phyloP scores from a whole-genome alignment of 2,113 vertebrate species.

The Balaeniceps rex region DNA sequence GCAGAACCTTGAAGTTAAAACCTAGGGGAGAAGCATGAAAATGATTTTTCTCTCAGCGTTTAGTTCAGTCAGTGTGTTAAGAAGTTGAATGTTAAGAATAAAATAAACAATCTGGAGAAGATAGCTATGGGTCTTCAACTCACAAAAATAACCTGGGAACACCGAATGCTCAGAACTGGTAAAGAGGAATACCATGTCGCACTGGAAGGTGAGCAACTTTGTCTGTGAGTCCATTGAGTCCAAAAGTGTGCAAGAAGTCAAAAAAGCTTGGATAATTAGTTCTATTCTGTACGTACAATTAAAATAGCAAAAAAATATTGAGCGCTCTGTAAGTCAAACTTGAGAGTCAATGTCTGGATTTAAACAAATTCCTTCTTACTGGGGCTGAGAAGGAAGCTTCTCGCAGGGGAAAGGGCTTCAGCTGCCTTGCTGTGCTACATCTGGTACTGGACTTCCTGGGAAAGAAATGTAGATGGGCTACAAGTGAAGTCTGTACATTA shows the following conservation, averaged over 20 bases:
- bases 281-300: neutral
- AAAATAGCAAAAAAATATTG: neutral
- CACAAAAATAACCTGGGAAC: neutral
- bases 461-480: neutral
- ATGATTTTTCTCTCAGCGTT: neutral
- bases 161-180: neutral
- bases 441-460: neutral
- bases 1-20: neutral
- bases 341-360: neutral
- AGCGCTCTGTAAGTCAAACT: neutral
- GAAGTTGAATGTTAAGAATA: neutral
- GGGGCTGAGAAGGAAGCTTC: neutral
- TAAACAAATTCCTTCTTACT: neutral
- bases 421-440: neutral
- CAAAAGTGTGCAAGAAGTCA: neutral
- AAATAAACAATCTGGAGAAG: neutral
- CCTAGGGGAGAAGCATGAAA: neutral
- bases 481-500: accelerated
- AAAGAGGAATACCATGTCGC: neutral
- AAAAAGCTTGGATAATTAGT: neutral
- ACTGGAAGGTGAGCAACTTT: neutral
- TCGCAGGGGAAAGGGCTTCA: neutral
- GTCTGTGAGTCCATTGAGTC: neutral
- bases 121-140: neutral
- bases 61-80: neutral